Evolutionary conservation across 2,797 vertebrate genomes (phyloP), one percentile per base, ranked within the genome.

Genomic region (Simalia tracyae): DNA sequence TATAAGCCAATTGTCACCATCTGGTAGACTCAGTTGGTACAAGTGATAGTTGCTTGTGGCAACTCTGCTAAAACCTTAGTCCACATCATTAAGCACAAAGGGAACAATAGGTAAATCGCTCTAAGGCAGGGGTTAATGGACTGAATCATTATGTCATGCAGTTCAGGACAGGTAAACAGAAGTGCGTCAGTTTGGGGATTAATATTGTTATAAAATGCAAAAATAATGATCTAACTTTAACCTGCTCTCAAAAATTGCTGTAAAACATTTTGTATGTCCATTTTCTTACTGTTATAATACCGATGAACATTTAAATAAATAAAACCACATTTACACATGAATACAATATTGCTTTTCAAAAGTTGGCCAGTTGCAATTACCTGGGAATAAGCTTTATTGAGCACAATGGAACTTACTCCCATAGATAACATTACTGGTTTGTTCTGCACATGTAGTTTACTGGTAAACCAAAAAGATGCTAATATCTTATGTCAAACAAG

Each of bases 51-150:
- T 5, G 19, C 90, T 88, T 87, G 86, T 89, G 95, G n/a, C 88
- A 93, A 91, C 72, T 92, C 91, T 90, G 86, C 61, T 92, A 93
- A 96, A 95, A 93, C 94, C 91, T 96, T 84, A 19, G 94, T 93
- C 96, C 97, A 97, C 92, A 95, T 91, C 93, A 93, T 95, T 96
- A 97, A 95, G 89, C 50, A 91, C 81, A 88, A 91, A 93, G 93
- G 7, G 89, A 95, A 93, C 89, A 92, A 95, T 93, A 94, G 89
- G 72, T 88, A 92, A 92, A 81, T 88, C 64, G 50, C 93, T 87
- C 81, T 95, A 95, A 96, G 94, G 93, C 93, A 36, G 56, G 24
- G 92, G 90, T 93, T 96, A 95, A 96, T 92, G 92, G 94, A 91
- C 91, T 93, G 94, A 96, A 96, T 64, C 92, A 95, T 93, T 31